A percentile compares a stretch with the other conserved stretches of the same genome.
Evolutionary conservation across 1,140 invertebrate genomes (phyloP).

Genomic region (Pseudomyrmex dendroicus): DNA sequence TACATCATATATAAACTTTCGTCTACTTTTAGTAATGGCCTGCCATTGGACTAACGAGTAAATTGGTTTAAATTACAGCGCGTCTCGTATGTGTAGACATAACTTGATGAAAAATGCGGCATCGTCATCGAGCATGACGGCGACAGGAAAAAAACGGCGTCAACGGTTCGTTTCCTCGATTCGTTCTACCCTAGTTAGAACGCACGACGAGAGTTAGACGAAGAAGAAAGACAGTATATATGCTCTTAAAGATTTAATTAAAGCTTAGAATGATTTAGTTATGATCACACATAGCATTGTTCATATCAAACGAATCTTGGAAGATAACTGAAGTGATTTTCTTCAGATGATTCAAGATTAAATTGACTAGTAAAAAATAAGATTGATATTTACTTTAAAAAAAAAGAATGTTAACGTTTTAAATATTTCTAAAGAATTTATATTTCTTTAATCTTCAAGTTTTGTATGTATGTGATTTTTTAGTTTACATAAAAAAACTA

Average conservation of each 20-base stretch:
- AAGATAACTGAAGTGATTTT: neutral
- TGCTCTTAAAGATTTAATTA: neutral
- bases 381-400: neutral
- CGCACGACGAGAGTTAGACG: conserved; percentile 56
- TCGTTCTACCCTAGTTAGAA: conserved; percentile 67
- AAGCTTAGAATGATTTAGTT: conserved; percentile 1
- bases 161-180: conserved; percentile 70
- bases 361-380: neutral
- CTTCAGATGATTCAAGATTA: no score
- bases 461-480: no score
- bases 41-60: conserved; percentile 45
- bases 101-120: conserved; percentile 39
- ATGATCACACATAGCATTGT: neutral
- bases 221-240: neutral
- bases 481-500: no score
- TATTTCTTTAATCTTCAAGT: no score
- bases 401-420: neutral
- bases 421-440: no score
- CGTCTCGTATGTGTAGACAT: conserved; percentile 36
- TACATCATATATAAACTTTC: neutral
- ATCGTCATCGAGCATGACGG: conserved; percentile 65
- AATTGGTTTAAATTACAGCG: conserved; percentile 69
- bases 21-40: conserved; percentile 10
- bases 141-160: conserved; percentile 68
- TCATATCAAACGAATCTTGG: neutral